phyloP scores from a whole-genome alignment of 1,140 invertebrate genomes.

The Tetragnatha versicolor region DNA sequence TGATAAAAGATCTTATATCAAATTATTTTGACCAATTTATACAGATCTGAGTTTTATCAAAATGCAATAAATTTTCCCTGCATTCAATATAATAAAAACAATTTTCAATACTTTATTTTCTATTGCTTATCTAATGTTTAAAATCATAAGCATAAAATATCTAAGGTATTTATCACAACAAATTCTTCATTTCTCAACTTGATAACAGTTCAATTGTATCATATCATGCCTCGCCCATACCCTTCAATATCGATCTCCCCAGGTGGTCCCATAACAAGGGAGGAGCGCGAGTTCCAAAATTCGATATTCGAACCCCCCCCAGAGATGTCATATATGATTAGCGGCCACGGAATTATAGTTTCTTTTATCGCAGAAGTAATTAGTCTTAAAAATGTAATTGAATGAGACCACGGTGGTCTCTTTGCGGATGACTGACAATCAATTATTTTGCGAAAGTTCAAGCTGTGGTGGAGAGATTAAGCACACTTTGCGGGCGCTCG shows the following conservation, averaged over 20 bases:
- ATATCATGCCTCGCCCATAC: not conserved
- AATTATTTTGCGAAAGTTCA: not conserved
- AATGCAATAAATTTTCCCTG: too few species aligned
- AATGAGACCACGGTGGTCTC: not conserved
- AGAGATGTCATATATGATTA: conserved; percentile 8
- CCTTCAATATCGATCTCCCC: not conserved
- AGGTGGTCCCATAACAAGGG: conserved; percentile 10
- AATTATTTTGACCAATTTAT: too few species aligned
- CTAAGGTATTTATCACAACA: too few species aligned
- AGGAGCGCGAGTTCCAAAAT: too few species aligned
- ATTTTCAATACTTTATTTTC: too few species aligned
- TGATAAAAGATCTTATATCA: too few species aligned
- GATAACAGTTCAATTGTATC: too few species aligned
- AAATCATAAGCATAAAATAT: too few species aligned
- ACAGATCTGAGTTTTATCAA: too few species aligned
- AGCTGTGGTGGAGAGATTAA: not conserved
- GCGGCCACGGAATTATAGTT: not conserved
- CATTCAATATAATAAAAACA: too few species aligned
- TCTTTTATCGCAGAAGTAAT: not conserved
- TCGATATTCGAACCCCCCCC: not conserved
- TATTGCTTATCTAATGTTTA: too few species aligned
- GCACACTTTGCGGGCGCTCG: not conserved
- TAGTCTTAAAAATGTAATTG: conserved; percentile 2
- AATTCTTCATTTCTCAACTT: too few species aligned
- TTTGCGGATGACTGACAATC: not conserved